Conservation (phyloP, 2,113 vertebrate species). For the Thamnaconus septentrionalis region DNA sequence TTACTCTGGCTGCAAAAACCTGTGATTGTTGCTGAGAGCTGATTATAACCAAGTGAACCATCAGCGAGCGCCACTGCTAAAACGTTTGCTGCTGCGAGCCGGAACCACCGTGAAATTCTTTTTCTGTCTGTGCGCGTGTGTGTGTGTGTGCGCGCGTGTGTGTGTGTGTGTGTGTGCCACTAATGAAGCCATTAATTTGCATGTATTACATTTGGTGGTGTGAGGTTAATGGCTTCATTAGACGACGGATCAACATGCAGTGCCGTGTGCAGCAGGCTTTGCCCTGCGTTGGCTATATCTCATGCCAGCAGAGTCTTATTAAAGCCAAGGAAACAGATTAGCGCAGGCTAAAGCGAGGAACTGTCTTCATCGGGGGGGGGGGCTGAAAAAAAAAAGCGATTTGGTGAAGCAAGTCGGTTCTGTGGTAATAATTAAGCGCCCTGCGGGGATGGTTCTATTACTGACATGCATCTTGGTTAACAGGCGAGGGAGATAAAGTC, state of each 20-base stretch:
- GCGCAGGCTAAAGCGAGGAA: slow-evolving; percentile 53
- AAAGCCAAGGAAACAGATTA: slow-evolving; percentile 71
- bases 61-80: too few species aligned
- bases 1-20: not conserved
- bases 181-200: slow-evolving; percentile 74
- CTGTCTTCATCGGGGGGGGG: slow-evolving; percentile 53
- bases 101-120: too few species aligned
- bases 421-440: slow-evolving; percentile 44
- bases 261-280: slow-evolving; percentile 58
- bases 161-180: slow-evolving; percentile 33
- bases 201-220: slow-evolving; percentile 71
- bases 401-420: slow-evolving; percentile 42
- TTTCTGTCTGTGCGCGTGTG: too few species aligned
- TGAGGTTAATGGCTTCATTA: slow-evolving; percentile 80
- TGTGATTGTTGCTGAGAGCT: too few species aligned
- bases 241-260: slow-evolving; percentile 69
- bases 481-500: not conserved
- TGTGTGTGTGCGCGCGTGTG: too few species aligned
- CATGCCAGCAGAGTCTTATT: slow-evolving; percentile 71
- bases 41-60: too few species aligned
- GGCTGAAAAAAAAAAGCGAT: slow-evolving; percentile 29
- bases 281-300: slow-evolving; percentile 61
- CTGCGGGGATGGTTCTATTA: slow-evolving; percentile 6
- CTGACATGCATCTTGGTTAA: slow-evolving; percentile 9
- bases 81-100: too few species aligned